phyloP scores from a whole-genome alignment of 2,113 vertebrate species.

The Barnardius zonarius region DNA sequence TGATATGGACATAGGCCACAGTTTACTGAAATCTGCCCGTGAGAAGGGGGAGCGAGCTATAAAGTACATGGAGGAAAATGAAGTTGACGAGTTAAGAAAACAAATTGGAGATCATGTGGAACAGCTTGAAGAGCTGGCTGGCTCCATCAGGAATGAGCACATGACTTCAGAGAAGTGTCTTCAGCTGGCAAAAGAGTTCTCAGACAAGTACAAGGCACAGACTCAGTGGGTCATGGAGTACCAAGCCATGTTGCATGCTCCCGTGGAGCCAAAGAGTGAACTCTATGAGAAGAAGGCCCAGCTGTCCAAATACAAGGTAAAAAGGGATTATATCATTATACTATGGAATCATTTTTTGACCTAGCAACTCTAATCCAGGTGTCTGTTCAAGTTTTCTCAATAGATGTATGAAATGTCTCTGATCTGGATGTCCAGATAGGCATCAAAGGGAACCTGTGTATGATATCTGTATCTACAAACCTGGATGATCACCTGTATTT shows the following conservation, averaged over 20 bases:
- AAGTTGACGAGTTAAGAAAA: constrained; percentile 79
- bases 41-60: constrained; percentile 86
- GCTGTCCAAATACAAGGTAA: constrained; percentile 94
- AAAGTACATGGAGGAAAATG: constrained; percentile 79
- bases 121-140: constrained; percentile 83
- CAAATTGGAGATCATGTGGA: constrained; percentile 80
- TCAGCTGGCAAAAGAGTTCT: constrained; percentile 89
- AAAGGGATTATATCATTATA: background rate
- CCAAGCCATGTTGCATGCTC: constrained; percentile 75
- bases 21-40: constrained; percentile 87
- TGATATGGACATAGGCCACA: constrained; percentile 89
- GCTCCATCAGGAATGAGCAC: constrained; percentile 85
- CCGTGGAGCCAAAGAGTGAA: constrained; percentile 88
- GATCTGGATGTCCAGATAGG: background rate
- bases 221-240: constrained; percentile 87
- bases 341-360: background rate
- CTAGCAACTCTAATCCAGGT: background rate
- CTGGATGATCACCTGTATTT: background rate
- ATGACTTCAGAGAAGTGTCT: constrained; percentile 83
- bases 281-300: constrained; percentile 96
- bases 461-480: background rate
- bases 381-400: background rate
- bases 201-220: constrained; percentile 86
- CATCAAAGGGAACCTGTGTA: background rate
- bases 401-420: background rate